Conservation (phyloP, 2,797 vertebrate species). For the Pterois miles region DNA sequence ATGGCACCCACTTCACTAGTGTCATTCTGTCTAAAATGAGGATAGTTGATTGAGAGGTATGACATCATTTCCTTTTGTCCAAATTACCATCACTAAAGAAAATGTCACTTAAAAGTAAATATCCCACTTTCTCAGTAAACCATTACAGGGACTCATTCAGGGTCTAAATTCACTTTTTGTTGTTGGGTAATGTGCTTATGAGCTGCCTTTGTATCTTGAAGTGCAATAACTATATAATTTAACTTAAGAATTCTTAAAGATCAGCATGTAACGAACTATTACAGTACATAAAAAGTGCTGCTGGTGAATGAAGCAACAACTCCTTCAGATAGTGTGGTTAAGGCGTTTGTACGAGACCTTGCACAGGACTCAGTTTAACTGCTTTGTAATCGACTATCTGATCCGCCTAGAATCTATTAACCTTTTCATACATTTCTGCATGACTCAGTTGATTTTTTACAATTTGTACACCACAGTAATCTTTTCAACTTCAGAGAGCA, state of each 20-base stretch:
- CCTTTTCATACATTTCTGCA: constrained; percentile 42
- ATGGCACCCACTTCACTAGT: constrained; percentile 55
- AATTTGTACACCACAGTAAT: constrained; percentile 26
- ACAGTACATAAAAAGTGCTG: constrained; percentile 42
- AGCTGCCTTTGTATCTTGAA: constrained; percentile 66
- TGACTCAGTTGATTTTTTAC: constrained; percentile 46
- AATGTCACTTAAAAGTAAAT: constrained; percentile 24
- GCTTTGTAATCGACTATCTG: constrained; percentile 34
- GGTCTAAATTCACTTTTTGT: constrained; percentile 55
- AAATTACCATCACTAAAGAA: constrained; percentile 29
- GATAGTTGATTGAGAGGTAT: constrained; percentile 37
- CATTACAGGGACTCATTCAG: constrained; percentile 42
- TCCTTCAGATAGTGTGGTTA: constrained; percentile 40
- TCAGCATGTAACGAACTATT: constrained; percentile 54
- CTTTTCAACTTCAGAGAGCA: constrained; percentile 32
- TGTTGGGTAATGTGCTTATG: constrained; percentile 46
- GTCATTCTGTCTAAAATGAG: constrained; percentile 37
- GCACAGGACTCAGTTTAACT: constrained; percentile 36
- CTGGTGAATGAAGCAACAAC: constrained; percentile 50
- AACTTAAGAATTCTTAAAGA: constrained; percentile 72
- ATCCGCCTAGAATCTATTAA: constrained; percentile 28
- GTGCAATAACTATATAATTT: constrained; percentile 81
- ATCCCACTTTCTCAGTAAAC: constrained; percentile 35
- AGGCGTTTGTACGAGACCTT: constrained; percentile 34
- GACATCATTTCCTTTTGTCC: constrained; percentile 39